Conservation (phyloP, 2,113 vertebrate genomes). For the Gavia stellata region DNA sequence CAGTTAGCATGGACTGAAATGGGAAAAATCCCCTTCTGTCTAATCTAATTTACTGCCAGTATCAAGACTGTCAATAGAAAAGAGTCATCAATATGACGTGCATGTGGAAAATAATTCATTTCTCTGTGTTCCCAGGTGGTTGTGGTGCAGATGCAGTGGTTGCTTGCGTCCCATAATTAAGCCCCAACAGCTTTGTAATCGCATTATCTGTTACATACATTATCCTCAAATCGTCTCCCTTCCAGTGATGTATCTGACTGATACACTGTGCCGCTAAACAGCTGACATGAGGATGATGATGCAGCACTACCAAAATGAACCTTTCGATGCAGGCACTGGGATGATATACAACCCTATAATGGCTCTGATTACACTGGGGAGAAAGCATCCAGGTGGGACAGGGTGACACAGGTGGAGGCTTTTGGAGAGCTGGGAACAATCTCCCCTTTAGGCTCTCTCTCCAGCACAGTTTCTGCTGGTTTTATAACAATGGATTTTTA, state of each 20-base stretch:
- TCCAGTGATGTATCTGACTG: not conserved
- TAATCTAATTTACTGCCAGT: slow-evolving; percentile 31
- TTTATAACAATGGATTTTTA: not conserved
- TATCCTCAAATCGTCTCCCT: not conserved
- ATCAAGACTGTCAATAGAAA: slow-evolving; percentile 11
- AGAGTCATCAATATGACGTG: not conserved
- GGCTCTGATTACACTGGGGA: not conserved
- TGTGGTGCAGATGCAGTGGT: not conserved
- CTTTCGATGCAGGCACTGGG: not conserved
- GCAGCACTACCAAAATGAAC: not conserved
- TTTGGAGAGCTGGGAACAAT: not conserved
- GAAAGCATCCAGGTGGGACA: not conserved
- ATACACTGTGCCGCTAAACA: not conserved
- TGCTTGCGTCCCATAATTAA: not conserved
- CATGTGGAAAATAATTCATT: not conserved
- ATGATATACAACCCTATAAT: not conserved
- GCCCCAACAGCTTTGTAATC: slow-evolving; percentile 14
- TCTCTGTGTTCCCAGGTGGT: not conserved
- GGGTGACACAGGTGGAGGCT: not conserved
- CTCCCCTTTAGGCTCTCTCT: not conserved
- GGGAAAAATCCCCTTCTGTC: not conserved
- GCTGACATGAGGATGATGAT: not conserved
- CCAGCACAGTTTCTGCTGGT: not conserved
- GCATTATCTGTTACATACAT: not conserved
- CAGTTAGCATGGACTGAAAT: slow-evolving; percentile 1